Conservation (phyloP, 2,888 invertebrate genomes). For the Eupithecia abbreviata region DNA sequence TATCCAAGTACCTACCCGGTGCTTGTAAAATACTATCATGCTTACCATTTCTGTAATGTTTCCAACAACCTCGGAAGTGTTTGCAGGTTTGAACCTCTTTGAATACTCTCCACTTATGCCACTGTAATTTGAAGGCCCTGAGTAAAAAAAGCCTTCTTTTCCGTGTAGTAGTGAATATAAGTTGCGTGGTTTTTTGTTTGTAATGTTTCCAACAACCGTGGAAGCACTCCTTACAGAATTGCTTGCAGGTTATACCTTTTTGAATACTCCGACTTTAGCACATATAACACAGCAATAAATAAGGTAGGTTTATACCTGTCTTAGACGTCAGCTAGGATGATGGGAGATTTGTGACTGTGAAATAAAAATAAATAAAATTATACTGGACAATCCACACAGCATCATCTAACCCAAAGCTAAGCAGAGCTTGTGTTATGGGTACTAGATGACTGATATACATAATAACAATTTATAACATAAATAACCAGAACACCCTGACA, state of each 20-base stretch:
- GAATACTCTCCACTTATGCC: too few species aligned
- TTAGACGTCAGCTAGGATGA: background rate
- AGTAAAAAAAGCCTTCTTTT: too few species aligned
- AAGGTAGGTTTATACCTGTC: background rate
- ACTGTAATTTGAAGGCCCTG: too few species aligned
- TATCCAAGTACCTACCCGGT: background rate
- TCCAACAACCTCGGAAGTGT: background rate
- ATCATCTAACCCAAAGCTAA: too few species aligned
- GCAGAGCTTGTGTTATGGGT: too few species aligned
- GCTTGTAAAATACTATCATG: background rate
- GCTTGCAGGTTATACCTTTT: background rate
- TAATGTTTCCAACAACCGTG: background rate
- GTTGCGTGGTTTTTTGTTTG: background rate
- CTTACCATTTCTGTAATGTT: background rate
- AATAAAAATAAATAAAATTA: background rate
- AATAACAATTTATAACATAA: too few species aligned
- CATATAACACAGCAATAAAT: too few species aligned
- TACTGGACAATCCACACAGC: background rate
- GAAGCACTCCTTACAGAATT: background rate
- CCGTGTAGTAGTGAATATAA: too few species aligned
- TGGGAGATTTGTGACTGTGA: background rate
- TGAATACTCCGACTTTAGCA: too few species aligned
- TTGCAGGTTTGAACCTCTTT: background rate
- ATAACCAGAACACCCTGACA: too few species aligned
- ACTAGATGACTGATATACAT: too few species aligned